phyloP scores from a whole-genome alignment of 2,888 invertebrate species.

The Auanema freiburgensis region DNA sequence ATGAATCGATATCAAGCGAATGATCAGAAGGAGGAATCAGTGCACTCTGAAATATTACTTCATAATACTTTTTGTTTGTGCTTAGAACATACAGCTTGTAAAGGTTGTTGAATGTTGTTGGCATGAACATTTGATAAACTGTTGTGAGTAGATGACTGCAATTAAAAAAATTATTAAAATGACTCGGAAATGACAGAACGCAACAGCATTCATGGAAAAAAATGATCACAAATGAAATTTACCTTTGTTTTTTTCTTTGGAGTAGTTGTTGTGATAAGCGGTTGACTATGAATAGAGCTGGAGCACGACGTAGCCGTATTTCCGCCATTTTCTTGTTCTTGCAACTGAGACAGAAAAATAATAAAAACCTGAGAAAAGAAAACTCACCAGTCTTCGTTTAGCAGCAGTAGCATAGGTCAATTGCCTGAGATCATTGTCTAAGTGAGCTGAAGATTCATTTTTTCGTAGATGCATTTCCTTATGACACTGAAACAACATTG shows the following conservation, averaged over 20 bases:
- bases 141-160: neutral
- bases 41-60: conserved; percentile 29
- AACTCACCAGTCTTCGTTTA: conserved; percentile 51
- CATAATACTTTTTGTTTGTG: neutral
- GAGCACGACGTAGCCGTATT: conserved; percentile 22
- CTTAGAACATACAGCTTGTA: conserved; percentile 30
- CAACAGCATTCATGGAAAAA: neutral
- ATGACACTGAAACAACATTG: conserved; percentile 36
- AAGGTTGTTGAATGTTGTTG: conserved; percentile 25
- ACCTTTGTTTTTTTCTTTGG: conserved; percentile 37
- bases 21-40: conserved; percentile 45
- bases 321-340: conserved; percentile 18
- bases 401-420: conserved; percentile 63
- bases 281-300: conserved; percentile 29
- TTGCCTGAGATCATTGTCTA: conserved; percentile 56
- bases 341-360: conserved; percentile 13
- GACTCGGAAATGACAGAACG: neutral
- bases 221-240: neutral
- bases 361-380: neutral
- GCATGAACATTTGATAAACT: neutral
- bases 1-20: conserved; percentile 46
- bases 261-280: conserved; percentile 45
- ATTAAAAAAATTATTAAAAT: no score
- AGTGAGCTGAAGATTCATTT: conserved; percentile 53
- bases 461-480: conserved; percentile 63